Evolutionary conservation across 2,797 vertebrate species (phyloP).

Genomic region (Spinibarbus caldwelli): DNA sequence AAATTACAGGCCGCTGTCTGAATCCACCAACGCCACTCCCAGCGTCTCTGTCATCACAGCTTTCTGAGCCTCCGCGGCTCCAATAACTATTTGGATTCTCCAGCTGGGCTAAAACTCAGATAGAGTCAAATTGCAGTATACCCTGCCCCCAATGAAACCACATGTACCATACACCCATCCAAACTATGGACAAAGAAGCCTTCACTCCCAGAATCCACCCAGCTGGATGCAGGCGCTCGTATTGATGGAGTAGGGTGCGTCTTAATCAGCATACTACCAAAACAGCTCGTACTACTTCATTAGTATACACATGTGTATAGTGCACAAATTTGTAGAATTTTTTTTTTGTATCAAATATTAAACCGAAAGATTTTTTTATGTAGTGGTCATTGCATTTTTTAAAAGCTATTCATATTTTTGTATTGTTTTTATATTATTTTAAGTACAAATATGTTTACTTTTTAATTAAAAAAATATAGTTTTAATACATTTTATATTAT

Average conservation of each 20-base stretch:
- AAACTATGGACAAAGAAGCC: conserved; percentile 69
- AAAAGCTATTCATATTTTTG: background rate
- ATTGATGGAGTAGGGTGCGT: background rate
- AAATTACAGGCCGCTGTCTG: conserved; percentile 58
- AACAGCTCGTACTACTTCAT: background rate
- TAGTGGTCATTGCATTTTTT: too few species aligned
- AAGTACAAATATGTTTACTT: too few species aligned
- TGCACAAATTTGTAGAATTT: background rate
- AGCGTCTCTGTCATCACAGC: background rate
- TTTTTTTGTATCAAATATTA: background rate
- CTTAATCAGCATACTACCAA: background rate
- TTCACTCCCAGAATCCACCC: conserved; percentile 29
- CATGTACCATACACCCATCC: conserved; percentile 41
- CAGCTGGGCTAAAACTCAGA: conserved; percentile 55
- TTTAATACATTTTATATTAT: too few species aligned
- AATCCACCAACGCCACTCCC: conserved; percentile 48
- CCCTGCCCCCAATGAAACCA: conserved; percentile 57
- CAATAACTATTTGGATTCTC: conserved; percentile 37
- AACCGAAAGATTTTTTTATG: too few species aligned
- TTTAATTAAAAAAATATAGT: too few species aligned
- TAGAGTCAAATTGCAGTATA: conserved; percentile 64
- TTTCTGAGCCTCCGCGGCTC: background rate
- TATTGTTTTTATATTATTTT: too few species aligned
- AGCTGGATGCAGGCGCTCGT: background rate
- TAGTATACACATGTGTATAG: background rate